phyloP scores from a whole-genome alignment of 2,888 invertebrate genomes.

The Rhagium mordax region DNA sequence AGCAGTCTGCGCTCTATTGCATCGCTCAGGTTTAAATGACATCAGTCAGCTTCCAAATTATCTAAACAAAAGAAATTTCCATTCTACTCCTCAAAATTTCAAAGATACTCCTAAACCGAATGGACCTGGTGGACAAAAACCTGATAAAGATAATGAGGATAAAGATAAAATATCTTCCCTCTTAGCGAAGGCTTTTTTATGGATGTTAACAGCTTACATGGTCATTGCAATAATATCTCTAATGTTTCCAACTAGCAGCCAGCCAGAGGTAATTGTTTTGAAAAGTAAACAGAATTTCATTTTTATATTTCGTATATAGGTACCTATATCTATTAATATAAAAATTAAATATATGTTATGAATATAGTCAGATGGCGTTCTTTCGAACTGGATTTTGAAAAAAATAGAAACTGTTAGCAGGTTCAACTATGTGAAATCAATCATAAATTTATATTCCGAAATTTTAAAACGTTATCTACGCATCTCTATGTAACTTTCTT shows the following conservation, averaged over 20 bases:
- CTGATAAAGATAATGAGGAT: constrained; percentile 74
- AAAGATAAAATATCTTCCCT: constrained; percentile 82
- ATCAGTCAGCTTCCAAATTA: constrained; percentile 62
- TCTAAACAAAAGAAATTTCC: constrained; percentile 57
- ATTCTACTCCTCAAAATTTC: constrained; percentile 53
- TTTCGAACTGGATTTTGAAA: no score
- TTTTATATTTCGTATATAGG: no score
- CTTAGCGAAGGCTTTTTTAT: constrained; percentile 83
- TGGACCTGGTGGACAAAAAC: constrained; percentile 54
- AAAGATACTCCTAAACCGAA: constrained; percentile 51
- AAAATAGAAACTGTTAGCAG: no score
- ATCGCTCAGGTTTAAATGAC: constrained; percentile 71
- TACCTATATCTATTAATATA: no score
- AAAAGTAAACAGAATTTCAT: no score
- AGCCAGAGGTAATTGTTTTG: constrained; percentile 77
- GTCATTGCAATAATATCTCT: constrained; percentile 82
- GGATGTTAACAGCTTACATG: constrained; percentile 85
- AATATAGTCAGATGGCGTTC: no score
- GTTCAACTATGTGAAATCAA: no score
- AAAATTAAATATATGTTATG: no score
- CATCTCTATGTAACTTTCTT: no score
- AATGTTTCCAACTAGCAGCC: constrained; percentile 79
- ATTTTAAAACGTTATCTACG: no score
- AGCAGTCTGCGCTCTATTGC: constrained; percentile 73
- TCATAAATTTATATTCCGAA: no score